Conservation (phyloP, 2,113 vertebrate genomes). For the Myiopsitta monachus region DNA sequence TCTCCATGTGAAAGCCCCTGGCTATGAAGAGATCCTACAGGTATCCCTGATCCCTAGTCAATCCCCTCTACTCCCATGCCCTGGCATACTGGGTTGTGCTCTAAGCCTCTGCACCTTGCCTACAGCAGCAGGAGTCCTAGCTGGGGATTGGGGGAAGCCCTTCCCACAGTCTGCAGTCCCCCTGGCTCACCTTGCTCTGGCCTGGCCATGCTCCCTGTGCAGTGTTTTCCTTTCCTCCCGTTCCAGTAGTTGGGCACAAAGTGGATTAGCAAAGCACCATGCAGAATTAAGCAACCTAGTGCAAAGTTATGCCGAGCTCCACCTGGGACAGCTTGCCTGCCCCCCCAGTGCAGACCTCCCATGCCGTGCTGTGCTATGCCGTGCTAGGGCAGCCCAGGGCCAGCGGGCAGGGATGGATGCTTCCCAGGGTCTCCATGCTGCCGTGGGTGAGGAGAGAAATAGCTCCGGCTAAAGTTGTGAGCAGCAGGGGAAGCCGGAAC, state of each 20-base stretch:
- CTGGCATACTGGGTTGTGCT: background rate
- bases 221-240: background rate
- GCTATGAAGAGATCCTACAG: conserved; percentile 3
- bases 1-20: conserved; percentile 13
- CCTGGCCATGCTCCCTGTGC: background rate
- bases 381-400: background rate
- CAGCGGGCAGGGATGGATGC: background rate
- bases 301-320: background rate
- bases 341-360: background rate
- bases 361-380: background rate
- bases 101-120: background rate
- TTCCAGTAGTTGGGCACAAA: conserved; percentile 6
- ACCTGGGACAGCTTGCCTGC: background rate
- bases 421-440: fast-evolving
- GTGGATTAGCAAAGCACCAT: conserved; percentile 27
- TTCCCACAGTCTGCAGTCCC: background rate
- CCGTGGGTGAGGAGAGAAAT: background rate
- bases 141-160: background rate
- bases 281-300: conserved; percentile 2
- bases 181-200: background rate
- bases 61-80: conserved; percentile 50
- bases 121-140: background rate
- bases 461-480: background rate
- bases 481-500: background rate
- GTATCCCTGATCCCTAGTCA: conserved; percentile 36